Evolutionary conservation across 2,797 vertebrate species (phyloP).

Genomic region (Microcaecilia unicolor): DNA sequence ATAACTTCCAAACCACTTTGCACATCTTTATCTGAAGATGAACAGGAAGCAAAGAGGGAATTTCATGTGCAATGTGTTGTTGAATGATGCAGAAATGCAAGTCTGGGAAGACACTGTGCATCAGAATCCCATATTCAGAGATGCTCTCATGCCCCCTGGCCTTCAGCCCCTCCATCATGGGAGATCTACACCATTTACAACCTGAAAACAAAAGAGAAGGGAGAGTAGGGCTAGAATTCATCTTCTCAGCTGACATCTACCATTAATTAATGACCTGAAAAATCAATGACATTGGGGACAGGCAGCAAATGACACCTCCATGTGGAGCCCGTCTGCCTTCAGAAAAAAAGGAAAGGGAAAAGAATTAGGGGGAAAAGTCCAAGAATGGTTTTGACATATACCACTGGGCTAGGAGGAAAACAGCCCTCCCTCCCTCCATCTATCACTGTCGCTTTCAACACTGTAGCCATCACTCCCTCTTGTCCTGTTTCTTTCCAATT

Average conservation of each 20-base stretch:
- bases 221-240: conserved; percentile 53
- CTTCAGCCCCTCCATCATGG: conserved; percentile 53
- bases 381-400: conserved; percentile 28
- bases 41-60: conserved; percentile 22
- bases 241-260: conserved; percentile 62
- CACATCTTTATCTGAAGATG: conserved; percentile 20
- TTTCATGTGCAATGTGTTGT: neutral
- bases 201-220: conserved; percentile 58
- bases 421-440: conserved; percentile 1
- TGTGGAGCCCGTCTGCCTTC: conserved; percentile 29
- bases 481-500: too few relatives aligned
- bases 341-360: conserved; percentile 30
- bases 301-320: conserved; percentile 61
- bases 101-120: conserved; percentile 14
- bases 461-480: neutral
- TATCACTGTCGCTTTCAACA: conserved; percentile 21
- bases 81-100: conserved; percentile 26
- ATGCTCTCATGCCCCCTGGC: conserved; percentile 50
- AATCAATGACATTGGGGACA: conserved; percentile 67
- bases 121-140: conserved; percentile 25
- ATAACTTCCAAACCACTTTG: neutral
- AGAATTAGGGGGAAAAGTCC: conserved; percentile 1
- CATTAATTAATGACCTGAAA: conserved; percentile 69
- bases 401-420: conserved; percentile 5
- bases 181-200: conserved; percentile 66